Conservation (phyloP, 37 sponge, comb jelly and placozoan genomes). For the Haliclona indistincta region DNA sequence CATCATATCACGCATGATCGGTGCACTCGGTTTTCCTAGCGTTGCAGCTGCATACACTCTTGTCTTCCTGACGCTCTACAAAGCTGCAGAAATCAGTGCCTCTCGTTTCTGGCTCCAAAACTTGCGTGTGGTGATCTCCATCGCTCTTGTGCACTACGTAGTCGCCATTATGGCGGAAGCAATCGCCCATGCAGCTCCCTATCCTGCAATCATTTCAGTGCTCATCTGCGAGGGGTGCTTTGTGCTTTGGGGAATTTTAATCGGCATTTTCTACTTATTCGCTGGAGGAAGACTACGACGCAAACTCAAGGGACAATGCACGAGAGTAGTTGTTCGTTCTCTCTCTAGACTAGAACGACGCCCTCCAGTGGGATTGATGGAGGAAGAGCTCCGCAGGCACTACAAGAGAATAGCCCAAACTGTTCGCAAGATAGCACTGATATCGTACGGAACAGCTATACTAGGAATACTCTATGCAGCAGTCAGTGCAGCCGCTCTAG, state of each 20-base stretch:
- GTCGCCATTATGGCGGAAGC: conserved; percentile 31
- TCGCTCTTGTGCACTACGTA: conserved; percentile 36
- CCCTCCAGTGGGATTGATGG: not conserved
- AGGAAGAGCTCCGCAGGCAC: conserved; percentile 3
- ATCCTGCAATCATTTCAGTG: conserved; percentile 24
- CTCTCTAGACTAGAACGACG: not conserved
- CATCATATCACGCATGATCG: conserved; percentile 26
- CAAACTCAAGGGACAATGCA: not conserved
- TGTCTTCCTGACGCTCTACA: conserved; percentile 39
- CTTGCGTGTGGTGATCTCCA: conserved; percentile 10
- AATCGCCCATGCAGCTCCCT: conserved; percentile 3
- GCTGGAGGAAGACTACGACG: conserved; percentile 20
- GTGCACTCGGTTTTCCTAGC: conserved; percentile 54
- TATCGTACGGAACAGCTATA: conserved; percentile 34
- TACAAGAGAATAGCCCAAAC: not conserved
- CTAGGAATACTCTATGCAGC: conserved; percentile 33
- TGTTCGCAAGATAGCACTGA: conserved; percentile 36
- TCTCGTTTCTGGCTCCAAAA: conserved; percentile 32
- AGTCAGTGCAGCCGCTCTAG: conserved; percentile 1
- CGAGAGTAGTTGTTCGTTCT: not conserved
- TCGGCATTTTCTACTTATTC: conserved; percentile 33
- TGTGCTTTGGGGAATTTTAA: conserved; percentile 39
- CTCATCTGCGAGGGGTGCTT: conserved; percentile 35
- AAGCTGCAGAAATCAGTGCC: conserved; percentile 5
- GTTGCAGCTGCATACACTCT: conserved; percentile 49